A percentile compares a stretch with the other conserved stretches of the same genome.
Conservation (phyloP, 2,113 vertebrate genomes). For the Cyanoliseus patagonus region DNA sequence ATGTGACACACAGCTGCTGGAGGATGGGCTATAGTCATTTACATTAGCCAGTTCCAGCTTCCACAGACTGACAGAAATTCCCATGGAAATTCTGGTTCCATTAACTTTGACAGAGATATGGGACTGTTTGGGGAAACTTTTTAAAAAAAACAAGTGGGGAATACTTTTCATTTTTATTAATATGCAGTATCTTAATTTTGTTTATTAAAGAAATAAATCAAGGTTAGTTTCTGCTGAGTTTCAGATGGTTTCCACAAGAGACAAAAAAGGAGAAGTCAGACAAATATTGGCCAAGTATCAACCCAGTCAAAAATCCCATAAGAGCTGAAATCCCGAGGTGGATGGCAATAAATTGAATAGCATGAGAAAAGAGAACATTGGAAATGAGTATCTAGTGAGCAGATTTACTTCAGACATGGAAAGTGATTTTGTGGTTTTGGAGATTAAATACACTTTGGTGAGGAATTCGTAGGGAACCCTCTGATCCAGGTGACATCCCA, state of each 20-base stretch:
- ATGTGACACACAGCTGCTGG: neutral
- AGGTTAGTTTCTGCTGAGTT: constrained; percentile 56
- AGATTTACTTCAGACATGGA: neutral
- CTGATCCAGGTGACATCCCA: neutral
- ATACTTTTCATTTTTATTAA: constrained; percentile 66
- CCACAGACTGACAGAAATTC: constrained; percentile 49
- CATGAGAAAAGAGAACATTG: neutral
- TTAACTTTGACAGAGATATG: constrained; percentile 65
- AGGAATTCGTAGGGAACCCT: neutral
- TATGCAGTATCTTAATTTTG: constrained; percentile 41
- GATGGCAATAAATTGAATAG: neutral
- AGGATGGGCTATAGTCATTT: constrained; percentile 31
- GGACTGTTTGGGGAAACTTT: constrained; percentile 59
- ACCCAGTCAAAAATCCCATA: neutral
- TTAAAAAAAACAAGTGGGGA: neutral
- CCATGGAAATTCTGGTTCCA: constrained; percentile 59
- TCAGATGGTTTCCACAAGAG: constrained; percentile 54
- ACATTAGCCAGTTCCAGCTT: constrained; percentile 24
- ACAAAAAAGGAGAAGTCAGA: constrained; percentile 22
- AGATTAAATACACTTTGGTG: neutral
- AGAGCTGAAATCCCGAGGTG: neutral
- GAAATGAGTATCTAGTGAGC: neutral
- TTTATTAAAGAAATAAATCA: constrained; percentile 70
- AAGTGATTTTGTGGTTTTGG: neutral
- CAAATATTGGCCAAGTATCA: constrained; percentile 29